These are phyloP conservation scores for Germaria angustata DNA, from an alignment of 2,888 invertebrate genomes.

Conservation along the genomic window DNA sequence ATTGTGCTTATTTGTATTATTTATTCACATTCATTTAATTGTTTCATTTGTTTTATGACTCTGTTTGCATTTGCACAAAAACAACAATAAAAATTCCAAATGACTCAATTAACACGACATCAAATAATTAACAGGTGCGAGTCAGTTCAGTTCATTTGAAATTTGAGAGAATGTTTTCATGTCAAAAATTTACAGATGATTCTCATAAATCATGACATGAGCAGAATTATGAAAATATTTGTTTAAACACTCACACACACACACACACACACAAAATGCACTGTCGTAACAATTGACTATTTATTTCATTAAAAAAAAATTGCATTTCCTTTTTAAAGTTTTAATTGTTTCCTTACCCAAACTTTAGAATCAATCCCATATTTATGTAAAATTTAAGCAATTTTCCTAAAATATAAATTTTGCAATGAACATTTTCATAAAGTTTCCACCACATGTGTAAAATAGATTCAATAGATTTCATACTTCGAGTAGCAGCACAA, in stretches of 20 bases:
- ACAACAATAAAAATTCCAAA: neutral
- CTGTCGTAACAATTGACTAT: no score
- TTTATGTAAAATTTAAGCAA: no score
- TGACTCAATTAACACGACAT: slow-evolving; percentile 41
- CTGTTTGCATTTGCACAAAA: slow-evolving; percentile 1
- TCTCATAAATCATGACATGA: slow-evolving; percentile 23
- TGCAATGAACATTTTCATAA: no score
- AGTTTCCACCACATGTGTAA: no score
- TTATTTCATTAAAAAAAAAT: neutral
- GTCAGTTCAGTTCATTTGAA: neutral
- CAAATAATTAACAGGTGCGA: slow-evolving; percentile 29
- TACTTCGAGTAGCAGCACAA: neutral
- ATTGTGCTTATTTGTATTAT: neutral
- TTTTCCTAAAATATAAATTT: no score
- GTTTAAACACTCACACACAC: neutral
- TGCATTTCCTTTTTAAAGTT: no score
- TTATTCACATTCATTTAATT: slow-evolving; percentile 22
- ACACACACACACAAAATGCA: neutral
- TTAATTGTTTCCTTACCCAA: no score
- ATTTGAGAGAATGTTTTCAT: neutral
- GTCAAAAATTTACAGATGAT: slow-evolving; percentile 13
- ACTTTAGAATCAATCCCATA: no score
- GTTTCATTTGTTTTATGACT: slow-evolving; percentile 33
- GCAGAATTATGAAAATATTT: neutral
- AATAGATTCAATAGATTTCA: no score